Conservation (phyloP, 2,888 invertebrate species). For the Morpho helenor region DNA sequence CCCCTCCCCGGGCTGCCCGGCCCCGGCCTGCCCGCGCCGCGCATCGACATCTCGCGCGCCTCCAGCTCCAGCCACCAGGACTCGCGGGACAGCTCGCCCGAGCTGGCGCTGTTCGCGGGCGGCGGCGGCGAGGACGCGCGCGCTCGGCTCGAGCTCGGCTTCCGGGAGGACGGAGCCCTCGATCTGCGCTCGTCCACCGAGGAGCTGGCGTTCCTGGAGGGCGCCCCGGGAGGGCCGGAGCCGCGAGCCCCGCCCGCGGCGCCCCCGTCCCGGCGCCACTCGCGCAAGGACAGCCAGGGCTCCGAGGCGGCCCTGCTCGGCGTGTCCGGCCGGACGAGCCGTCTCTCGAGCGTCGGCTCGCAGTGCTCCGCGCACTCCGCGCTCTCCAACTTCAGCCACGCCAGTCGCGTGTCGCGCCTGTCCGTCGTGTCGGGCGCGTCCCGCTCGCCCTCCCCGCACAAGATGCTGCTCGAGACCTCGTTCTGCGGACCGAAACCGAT, state of each 20-base stretch:
- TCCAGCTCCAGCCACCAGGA: slow-evolving; percentile 94
- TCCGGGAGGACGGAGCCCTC: slow-evolving; percentile 88
- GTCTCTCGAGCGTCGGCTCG: slow-evolving; percentile 90
- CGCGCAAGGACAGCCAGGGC: slow-evolving; percentile 86
- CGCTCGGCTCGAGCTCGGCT: slow-evolving; percentile 71
- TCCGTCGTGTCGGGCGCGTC: slow-evolving; percentile 77
- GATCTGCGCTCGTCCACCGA: slow-evolving; percentile 93
- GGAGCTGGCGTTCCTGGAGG: slow-evolving; percentile 90
- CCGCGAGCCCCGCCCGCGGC: slow-evolving; percentile 61
- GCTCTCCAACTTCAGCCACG: slow-evolving; percentile 53
- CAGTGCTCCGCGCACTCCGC: slow-evolving; percentile 83
- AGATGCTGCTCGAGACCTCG: slow-evolving; percentile 92
- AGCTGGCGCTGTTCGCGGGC: slow-evolving; percentile 87
- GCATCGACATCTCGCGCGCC: slow-evolving; percentile 93
- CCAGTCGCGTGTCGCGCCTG: slow-evolving; percentile 56
- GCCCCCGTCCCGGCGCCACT: slow-evolving; percentile 61
- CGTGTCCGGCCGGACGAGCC: slow-evolving; percentile 89
- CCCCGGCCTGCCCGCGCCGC: slow-evolving; percentile 78
- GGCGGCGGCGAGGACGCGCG: slow-evolving; percentile 38
- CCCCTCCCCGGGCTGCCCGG: slow-evolving; percentile 35
- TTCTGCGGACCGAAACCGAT: slow-evolving; percentile 92
- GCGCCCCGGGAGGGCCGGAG: slow-evolving; percentile 48
- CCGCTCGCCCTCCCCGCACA: slow-evolving; percentile 93
- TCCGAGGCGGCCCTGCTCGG: slow-evolving; percentile 88
- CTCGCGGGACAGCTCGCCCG: slow-evolving; percentile 90